Conservation (phyloP, 2,888 invertebrate genomes). For the Dorcus parallelipipedus region DNA sequence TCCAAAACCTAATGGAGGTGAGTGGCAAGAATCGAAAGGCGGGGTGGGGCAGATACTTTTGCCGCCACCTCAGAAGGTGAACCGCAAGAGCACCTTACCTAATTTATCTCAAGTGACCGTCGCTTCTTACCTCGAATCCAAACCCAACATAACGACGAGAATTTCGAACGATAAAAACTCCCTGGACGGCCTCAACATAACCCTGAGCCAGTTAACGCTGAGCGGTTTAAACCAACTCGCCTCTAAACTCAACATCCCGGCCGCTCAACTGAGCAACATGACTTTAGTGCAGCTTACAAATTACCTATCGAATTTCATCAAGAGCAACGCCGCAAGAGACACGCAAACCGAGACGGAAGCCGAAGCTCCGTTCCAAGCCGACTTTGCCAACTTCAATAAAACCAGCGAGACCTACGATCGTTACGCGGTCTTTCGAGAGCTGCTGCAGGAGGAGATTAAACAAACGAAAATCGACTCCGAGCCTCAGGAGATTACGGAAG, state of each 20-base stretch:
- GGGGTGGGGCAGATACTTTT: constrained; percentile 42
- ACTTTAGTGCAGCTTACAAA: constrained; percentile 83
- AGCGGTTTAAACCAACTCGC: constrained; percentile 80
- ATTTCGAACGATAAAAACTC: constrained; percentile 28
- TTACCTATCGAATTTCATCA: constrained; percentile 64
- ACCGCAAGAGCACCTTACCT: constrained; percentile 30
- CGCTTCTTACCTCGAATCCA: constrained; percentile 34
- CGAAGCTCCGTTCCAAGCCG: constrained; percentile 46
- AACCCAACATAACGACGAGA: constrained; percentile 35
- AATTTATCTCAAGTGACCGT: constrained; percentile 27
- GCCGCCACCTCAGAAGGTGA: constrained; percentile 51
- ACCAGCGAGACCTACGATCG: constrained; percentile 61
- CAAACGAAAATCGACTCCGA: constrained; percentile 49
- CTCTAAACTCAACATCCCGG: constrained; percentile 69
- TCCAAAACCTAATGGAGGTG: constrained; percentile 45
- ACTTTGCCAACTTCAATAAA: constrained; percentile 55
- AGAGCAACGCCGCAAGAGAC: constrained; percentile 43
- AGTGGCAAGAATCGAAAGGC: constrained; percentile 6
- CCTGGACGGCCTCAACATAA: constrained; percentile 65
- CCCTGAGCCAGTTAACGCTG: constrained; percentile 76
- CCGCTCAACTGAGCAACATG: constrained; percentile 76
- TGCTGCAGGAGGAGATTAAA: constrained; percentile 71
- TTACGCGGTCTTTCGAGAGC: constrained; percentile 84
- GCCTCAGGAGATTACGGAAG: constrained; percentile 39
- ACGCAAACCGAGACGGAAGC: constrained; percentile 31